Base-by-base conservation (phyloP, 2,888 invertebrate species). In the Priocnemis perturbator region DNA sequence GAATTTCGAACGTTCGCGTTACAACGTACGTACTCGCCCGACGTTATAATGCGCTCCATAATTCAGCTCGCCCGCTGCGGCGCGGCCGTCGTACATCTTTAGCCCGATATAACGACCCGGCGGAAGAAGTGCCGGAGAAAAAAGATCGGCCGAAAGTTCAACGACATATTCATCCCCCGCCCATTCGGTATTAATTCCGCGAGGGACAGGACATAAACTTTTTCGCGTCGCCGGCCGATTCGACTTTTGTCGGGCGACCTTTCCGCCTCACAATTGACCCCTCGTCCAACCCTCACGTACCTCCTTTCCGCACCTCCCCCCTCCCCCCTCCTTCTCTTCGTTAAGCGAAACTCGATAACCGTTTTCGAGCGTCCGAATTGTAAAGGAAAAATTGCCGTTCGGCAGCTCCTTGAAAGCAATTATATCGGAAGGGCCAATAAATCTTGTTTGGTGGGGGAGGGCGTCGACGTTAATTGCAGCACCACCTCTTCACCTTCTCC, bases 381-480 rank as follows among this genome's bases (percentile, higher is more conserved):
- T 37, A 26, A 21, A 65, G 56, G 55, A 70, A 70, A 75, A 69
- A 71, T 73, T 71, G 68, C 58, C 47, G 60, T 66, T 62, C 60
- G 62, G 56, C 60, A 64, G 59, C 68, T 69, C 69, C 79, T 77
- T 72, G 69, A 64, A 68, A 77, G 76, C 74, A 79, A 79, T 79
- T 79, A 79, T 74, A 71, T 67, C 60, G 57, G 67, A 67, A 67
- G 72, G 68, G 69, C 71, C 77, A 79, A 76, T 79, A 77, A 77
- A 77, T 79, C 79, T 73, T 72, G 76, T 77, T 77, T 73, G 69
- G 64, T 50, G 62, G 55, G 55, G 37, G 37, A 37, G 37, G 56
- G 74, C 69, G 67, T 68, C 69, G 75, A 78, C 77, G 74, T 78
- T 79, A 79, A 79, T 79, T 79, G 63, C 56, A 21, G 19, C 45